Conservation (phyloP, 2,113 vertebrate genomes). For the Atlantisia rogersi region DNA sequence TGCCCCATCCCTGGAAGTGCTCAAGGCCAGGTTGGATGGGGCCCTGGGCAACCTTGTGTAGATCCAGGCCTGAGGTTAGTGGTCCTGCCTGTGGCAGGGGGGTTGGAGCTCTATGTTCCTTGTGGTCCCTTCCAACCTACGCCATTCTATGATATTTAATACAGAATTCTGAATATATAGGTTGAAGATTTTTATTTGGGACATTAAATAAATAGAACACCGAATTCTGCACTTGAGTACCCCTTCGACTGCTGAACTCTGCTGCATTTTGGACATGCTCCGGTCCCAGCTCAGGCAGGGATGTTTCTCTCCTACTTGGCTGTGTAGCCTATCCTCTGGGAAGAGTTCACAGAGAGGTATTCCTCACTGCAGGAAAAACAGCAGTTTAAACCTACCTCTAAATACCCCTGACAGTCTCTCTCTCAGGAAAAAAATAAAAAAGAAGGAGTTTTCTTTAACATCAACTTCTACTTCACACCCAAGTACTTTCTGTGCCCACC, state of each 20-base stretch:
- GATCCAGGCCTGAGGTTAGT: too few species aligned
- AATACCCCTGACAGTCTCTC: constrained; percentile 14
- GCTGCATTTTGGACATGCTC: neutral
- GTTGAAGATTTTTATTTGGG: neutral
- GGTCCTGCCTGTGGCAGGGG: too few species aligned
- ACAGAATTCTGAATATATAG: neutral
- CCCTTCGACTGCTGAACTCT: neutral
- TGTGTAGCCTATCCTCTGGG: neutral
- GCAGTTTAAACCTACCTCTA: constrained; percentile 8
- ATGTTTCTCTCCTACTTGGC: neutral
- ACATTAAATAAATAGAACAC: neutral
- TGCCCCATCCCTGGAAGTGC: too few species aligned
- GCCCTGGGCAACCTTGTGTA: too few species aligned
- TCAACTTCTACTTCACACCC: neutral
- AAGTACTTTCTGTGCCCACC: neutral
- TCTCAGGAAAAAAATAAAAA: neutral
- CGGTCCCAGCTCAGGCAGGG: neutral
- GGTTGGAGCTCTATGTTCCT: too few species aligned
- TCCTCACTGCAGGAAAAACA: constrained; percentile 15
- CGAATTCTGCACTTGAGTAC: neutral
- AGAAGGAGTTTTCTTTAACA: neutral
- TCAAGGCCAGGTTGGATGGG: too few species aligned
- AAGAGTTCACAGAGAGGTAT: constrained; percentile 10
- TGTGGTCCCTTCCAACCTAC: too few species aligned
- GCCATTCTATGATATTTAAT: neutral